phyloP scores from a whole-genome alignment of 2,797 vertebrate species.

The Pangasius krempfi region DNA sequence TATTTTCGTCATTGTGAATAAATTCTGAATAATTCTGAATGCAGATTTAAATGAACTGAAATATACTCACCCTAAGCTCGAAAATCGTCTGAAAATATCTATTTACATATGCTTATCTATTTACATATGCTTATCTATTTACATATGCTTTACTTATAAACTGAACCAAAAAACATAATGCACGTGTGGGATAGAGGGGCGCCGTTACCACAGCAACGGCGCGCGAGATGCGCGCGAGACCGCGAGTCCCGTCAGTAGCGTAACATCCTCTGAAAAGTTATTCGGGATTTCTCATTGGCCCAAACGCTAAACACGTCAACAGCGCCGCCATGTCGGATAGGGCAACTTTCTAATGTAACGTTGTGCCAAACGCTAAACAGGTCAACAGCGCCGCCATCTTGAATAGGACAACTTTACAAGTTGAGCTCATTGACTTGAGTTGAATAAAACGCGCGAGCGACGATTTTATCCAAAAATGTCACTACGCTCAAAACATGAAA shows the following conservation, averaged over 20 bases:
- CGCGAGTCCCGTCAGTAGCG: too few relatives aligned
- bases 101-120: neutral
- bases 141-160: neutral
- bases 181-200: too few relatives aligned
- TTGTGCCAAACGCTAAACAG: neutral
- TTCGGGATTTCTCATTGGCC: neutral
- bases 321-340: constrained; percentile 6
- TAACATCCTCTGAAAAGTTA: too few relatives aligned
- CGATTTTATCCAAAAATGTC: neutral
- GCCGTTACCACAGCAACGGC: neutral
- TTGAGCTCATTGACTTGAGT: neutral
- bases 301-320: neutral
- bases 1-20: neutral
- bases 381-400: neutral
- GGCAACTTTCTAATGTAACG: neutral
- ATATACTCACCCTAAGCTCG: neutral
- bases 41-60: neutral
- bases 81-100: neutral
- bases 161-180: neutral
- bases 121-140: neutral
- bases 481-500: neutral
- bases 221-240: neutral
- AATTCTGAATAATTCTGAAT: neutral
- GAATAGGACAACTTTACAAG: neutral
- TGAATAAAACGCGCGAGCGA: neutral